These are phyloP conservation scores for Drosophila colorata DNA, from an alignment of 2,888 invertebrate genomes.

Conservation along the genomic window DNA sequence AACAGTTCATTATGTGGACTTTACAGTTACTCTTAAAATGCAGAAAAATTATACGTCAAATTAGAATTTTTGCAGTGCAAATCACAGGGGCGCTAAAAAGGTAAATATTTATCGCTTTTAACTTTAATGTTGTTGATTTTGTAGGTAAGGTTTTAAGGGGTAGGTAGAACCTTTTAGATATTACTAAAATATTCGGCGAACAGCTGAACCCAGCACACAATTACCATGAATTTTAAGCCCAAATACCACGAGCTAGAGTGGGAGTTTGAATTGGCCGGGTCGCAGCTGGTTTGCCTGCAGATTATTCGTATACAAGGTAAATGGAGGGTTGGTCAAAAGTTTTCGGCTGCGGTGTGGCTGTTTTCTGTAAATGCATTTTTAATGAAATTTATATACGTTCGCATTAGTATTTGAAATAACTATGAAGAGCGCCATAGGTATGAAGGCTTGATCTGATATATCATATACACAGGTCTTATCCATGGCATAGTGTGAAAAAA, in stretches of 20 bases:
- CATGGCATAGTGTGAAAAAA: too few relatives aligned
- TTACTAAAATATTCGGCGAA: conserved; percentile 56
- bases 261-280: conserved; percentile 57
- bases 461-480: too few relatives aligned
- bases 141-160: conserved; percentile 31
- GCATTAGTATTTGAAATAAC: conserved; percentile 57
- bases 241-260: conserved; percentile 57
- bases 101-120: conserved; percentile 49
- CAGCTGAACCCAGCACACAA: conserved; percentile 70
- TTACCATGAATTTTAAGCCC: conserved; percentile 74
- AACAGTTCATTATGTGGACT: conserved; percentile 83
- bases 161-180: conserved; percentile 46
- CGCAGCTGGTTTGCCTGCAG: conserved; percentile 54
- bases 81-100: conserved; percentile 32
- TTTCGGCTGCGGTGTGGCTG: conserved; percentile 15
- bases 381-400: conserved; percentile 71
- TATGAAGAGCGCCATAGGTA: neutral
- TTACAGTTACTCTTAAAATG: conserved; percentile 77
- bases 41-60: conserved; percentile 52
- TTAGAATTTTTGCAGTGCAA: conserved; percentile 33
- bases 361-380: conserved; percentile 67
- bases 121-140: conserved; percentile 47
- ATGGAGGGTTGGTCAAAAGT: conserved; percentile 51
- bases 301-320: conserved; percentile 48
- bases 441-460: neutral